Evolutionary conservation across 1,140 invertebrate species (phyloP).

Genomic region (Probaryconus sp.): DNA sequence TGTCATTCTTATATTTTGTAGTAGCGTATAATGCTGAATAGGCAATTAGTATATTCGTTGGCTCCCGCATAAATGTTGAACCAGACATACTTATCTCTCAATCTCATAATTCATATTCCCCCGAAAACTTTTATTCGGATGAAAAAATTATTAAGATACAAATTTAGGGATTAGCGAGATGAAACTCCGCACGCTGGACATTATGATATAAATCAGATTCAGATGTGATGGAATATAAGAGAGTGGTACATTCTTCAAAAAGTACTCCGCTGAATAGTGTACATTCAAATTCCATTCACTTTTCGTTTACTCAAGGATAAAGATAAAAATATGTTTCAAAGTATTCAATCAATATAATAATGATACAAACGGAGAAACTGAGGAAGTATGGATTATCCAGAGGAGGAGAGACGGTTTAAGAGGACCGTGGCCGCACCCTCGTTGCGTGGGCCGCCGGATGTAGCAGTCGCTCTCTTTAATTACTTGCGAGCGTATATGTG

Average conservation of each 20-base stretch:
- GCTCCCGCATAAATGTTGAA: too few species aligned
- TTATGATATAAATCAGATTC: constrained; percentile 46
- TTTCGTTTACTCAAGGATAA: constrained; percentile 20
- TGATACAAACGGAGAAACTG: constrained; percentile 34
- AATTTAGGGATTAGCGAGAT: constrained; percentile 41
- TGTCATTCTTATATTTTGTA: too few species aligned
- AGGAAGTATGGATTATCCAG: constrained; percentile 52
- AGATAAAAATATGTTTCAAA: constrained; percentile 32
- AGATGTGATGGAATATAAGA: constrained; percentile 40
- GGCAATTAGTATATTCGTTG: constrained; percentile 51
- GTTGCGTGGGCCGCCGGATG: constrained; percentile 78
- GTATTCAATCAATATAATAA: constrained; percentile 46
- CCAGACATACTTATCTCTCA: constrained; percentile 35
- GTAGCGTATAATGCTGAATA: constrained; percentile 45
- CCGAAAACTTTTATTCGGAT: constrained; percentile 41
- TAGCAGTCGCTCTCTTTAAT: constrained; percentile 78
- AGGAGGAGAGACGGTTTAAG: constrained; percentile 61
- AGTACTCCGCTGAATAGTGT: constrained; percentile 22
- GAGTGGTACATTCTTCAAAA: constrained; percentile 15
- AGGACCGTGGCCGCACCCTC: constrained; percentile 74
- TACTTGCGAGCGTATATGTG: constrained; percentile 74
- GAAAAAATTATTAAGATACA: constrained; percentile 52
- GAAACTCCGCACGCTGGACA: constrained; percentile 30
- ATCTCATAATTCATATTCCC: constrained; percentile 47
- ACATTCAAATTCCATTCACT: constrained; percentile 37